A percentile compares a stretch with the other conserved stretches of the same genome.
phyloP scores from a whole-genome alignment of 2,797 vertebrate species.

The Xiphophorus birchmanni region DNA sequence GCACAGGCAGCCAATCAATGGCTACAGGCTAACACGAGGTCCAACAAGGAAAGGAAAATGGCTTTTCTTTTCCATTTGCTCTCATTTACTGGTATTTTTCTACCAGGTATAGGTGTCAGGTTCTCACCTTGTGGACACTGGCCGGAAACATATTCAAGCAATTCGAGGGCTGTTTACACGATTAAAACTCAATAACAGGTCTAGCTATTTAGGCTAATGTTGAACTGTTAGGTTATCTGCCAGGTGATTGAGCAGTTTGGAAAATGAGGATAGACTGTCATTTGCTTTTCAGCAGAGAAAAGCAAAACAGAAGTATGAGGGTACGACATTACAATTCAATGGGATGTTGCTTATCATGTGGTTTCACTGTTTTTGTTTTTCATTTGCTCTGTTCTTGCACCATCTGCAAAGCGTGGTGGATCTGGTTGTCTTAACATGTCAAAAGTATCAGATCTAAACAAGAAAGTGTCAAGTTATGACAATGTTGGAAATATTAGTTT shows the following conservation, averaged over 20 bases:
- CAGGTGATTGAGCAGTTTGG: neutral
- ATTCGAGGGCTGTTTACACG: neutral
- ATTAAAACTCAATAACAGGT: neutral
- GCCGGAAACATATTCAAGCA: neutral
- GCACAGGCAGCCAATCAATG: slow-evolving; percentile 22
- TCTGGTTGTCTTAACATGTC: neutral
- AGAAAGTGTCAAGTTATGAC: neutral
- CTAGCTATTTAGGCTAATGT: neutral
- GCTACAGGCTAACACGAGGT: neutral
- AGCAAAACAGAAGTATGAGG: neutral
- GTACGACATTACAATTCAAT: neutral
- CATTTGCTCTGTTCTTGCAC: neutral
- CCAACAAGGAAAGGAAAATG: neutral
- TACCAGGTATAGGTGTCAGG: neutral
- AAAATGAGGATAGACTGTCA: neutral
- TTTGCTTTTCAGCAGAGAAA: neutral
- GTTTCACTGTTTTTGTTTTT: neutral
- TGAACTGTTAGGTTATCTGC: neutral
- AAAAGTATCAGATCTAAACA: neutral
- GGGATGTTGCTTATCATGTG: neutral
- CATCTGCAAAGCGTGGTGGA: neutral
- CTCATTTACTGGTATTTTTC: slow-evolving; percentile 2
- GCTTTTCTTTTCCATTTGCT: neutral
- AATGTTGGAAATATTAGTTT: no score
- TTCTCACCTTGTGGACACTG: neutral